Base-by-base conservation (phyloP, 2,797 vertebrate species). In the Heliangelus exortis region DNA sequence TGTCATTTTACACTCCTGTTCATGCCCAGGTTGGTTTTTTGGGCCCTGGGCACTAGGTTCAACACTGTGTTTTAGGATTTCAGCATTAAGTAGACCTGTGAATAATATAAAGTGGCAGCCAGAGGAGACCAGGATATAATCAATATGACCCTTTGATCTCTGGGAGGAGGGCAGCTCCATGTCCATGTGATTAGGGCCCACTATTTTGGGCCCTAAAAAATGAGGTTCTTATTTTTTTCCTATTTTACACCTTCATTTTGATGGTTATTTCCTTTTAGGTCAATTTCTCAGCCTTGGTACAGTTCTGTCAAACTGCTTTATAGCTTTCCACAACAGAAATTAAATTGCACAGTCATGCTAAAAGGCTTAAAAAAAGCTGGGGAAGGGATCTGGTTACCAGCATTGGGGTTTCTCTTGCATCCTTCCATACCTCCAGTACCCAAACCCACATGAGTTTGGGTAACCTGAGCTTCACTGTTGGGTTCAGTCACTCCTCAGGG, bases 281-380 rank as follows among this genome's bases (percentile, higher is more conserved):
- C 33, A 62, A 15, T n/a, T 65, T 65, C 73, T 84, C 1, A 1
- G 47, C 18, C 72, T 73, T 33, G 22, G 18, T 50, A 6, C 45
- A 39, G 26, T 20, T 75, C 53, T 53, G 31, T 67, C 34, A 43
- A 4, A 45, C 28, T 36, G 53, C 39, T 84, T 68, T 58, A 53
- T 65, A 23, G 59, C 75, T 58, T 34, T 69, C 63, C 25, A 9
- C 83, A 65, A 48, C 68, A 51, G 54, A 68, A 90, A 74, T 76
- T 67, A 79, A 94, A 91, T n/a, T 91, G 93, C 92, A 63, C 17
- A 68, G 95, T 95, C 89, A 87, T 95, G 72, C 78, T 74, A 14
- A 39, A 39, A 65, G 78, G 81, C 72, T 96, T 84, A 62, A 84
- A 86, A 82, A 86, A 90, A 63, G 34, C 73, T 58, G 62, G 50